Conservation (phyloP, 2,113 vertebrate species). For the Myocastor coypus region DNA sequence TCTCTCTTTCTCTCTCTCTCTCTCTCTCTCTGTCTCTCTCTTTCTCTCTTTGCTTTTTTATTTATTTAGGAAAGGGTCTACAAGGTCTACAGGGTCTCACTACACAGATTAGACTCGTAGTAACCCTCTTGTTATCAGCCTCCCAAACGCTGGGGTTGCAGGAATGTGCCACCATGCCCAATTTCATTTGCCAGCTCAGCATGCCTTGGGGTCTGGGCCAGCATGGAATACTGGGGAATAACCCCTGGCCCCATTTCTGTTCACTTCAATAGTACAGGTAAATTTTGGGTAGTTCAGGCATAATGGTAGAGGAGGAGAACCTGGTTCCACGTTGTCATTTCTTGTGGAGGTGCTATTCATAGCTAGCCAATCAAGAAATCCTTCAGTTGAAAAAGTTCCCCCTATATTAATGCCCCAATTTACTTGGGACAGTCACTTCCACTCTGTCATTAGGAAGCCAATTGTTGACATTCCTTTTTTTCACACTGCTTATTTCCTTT, state of each 20-base stretch:
- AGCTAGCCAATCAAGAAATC: neutral
- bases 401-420: neutral
- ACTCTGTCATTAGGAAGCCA: neutral
- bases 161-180: no score
- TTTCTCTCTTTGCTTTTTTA: neutral
- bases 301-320: constrained; percentile 9
- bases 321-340: neutral
- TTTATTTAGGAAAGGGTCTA: no score
- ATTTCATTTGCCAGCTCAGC: no score
- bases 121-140: no score
- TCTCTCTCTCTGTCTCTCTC: neutral
- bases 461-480: neutral
- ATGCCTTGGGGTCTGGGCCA: no score
- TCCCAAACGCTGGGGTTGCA: no score
- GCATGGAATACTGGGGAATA: no score
- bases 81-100: no score
- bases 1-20: neutral
- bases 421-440: constrained; percentile 7
- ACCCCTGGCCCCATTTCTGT: neutral
- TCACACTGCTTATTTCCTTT: constrained; percentile 31
- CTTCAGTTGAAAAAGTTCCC: neutral
- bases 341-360: constrained; percentile 1
- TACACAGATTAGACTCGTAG: no score
- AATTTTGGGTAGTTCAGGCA: neutral
- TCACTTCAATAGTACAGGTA: neutral